Evolutionary conservation across 2,113 vertebrate genomes (phyloP).

Genomic region (Ceyx margarethae): DNA sequence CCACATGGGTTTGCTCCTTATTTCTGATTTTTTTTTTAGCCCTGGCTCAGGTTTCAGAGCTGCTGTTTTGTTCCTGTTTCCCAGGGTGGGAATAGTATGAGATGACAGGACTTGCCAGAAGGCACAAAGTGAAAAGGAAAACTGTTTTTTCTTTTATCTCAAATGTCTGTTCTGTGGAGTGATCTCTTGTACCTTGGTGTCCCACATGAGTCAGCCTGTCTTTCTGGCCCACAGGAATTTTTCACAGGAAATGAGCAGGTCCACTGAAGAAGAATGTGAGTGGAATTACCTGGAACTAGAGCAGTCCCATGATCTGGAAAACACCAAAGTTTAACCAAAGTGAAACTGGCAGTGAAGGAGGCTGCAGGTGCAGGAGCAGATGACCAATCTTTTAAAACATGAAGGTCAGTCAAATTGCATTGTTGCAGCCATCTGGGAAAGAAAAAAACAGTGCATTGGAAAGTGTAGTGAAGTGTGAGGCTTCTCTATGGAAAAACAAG

Average conservation of each 20-base stretch:
- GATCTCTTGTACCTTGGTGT: neutral
- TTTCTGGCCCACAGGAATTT: neutral
- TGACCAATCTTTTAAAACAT: neutral
- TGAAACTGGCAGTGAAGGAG: neutral
- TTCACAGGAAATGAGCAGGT: neutral
- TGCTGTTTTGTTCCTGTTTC: neutral
- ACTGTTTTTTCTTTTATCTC: neutral
- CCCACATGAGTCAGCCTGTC: neutral
- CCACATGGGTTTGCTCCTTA: neutral
- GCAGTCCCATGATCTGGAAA: neutral
- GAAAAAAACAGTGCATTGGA: neutral
- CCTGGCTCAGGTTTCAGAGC: neutral
- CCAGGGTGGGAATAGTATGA: neutral
- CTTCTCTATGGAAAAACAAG: neutral
- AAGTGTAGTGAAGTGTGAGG: neutral
- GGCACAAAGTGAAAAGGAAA: neutral
- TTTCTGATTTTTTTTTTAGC: neutral
- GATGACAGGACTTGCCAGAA: neutral
- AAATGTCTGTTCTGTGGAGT: neutral
- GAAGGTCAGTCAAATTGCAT: neutral
- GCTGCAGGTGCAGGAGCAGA: accelerated
- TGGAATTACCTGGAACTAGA: neutral
- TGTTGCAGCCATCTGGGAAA: neutral
- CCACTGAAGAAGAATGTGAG: neutral
- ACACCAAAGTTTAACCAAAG: neutral